These are phyloP conservation scores for Centruroides sculpturatus DNA, from an alignment of 1,140 invertebrate species.

Conservation along the genomic window DNA sequence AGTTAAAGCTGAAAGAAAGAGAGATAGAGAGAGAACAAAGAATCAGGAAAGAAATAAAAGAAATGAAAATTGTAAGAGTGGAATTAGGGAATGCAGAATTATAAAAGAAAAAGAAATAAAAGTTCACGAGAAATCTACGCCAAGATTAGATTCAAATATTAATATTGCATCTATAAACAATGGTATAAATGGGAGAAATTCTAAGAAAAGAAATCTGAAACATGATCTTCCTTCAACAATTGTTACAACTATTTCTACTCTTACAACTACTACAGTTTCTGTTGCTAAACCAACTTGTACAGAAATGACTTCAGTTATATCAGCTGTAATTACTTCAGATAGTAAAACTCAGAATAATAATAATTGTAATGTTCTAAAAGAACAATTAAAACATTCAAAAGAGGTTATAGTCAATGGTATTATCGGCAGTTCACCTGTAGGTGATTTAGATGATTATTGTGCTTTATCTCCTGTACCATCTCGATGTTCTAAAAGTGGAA, in stretches of 20 bases:
- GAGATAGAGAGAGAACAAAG: slow-evolving; percentile 4
- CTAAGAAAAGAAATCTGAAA: slow-evolving; percentile 10
- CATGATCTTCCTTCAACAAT: slow-evolving; percentile 1
- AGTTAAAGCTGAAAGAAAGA: background rate
- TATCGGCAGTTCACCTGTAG: background rate
- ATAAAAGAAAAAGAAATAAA: too few relatives aligned
- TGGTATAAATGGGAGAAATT: background rate
- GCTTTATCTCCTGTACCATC: background rate
- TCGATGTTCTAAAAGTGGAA: too few relatives aligned
- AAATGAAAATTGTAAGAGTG: background rate
- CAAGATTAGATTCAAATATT: too few relatives aligned
- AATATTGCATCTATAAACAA: too few relatives aligned
- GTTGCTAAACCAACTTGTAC: too few relatives aligned
- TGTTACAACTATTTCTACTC: background rate
- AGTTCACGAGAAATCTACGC: too few relatives aligned
- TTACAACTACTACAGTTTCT: background rate
- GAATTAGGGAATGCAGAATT: too few relatives aligned
- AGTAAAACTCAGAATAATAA: too few relatives aligned
- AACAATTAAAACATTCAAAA: background rate
- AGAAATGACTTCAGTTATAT: too few relatives aligned
- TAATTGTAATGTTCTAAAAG: too few relatives aligned
- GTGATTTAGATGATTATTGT: slow-evolving; percentile 1
- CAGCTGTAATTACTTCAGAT: too few relatives aligned
- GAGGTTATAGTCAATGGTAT: slow-evolving; percentile 11
- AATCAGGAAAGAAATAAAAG: slow-evolving; percentile 9